Percentiles rank a stretch among this genome's conserved stretches.
Conservation (phyloP, 2,888 invertebrate species). For the Catocala fraxini region DNA sequence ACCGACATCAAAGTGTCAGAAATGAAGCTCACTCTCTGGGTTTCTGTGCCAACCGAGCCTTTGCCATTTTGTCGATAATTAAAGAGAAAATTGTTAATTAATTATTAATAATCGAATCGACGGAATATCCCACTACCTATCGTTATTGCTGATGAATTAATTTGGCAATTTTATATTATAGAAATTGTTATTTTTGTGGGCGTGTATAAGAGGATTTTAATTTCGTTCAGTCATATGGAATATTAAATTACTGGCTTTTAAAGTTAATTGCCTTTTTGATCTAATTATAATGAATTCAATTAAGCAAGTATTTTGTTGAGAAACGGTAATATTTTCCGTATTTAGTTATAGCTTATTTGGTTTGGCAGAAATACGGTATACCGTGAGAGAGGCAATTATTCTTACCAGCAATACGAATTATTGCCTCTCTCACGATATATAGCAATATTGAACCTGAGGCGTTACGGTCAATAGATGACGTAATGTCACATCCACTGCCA, state of each 20-base stretch:
- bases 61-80: conserved; percentile 30
- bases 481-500: too few species aligned
- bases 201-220: conserved; percentile 17
- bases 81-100: conserved; percentile 42
- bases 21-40: conserved; percentile 19
- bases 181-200: conserved; percentile 11
- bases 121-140: conserved; percentile 12
- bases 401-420: too few species aligned
- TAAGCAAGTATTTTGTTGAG: background rate
- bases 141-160: conserved; percentile 42
- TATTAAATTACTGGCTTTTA: background rate
- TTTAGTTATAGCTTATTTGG: too few species aligned
- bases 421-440: too few species aligned
- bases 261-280: conserved; percentile 5
- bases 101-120: conserved; percentile 48
- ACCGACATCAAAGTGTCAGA: conserved; percentile 27
- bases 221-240: conserved; percentile 10
- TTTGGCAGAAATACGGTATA: too few species aligned
- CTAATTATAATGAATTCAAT: conserved; percentile 14
- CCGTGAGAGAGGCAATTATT: too few species aligned
- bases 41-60: conserved; percentile 17
- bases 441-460: too few species aligned
- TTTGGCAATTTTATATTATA: conserved; percentile 46
- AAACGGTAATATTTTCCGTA: too few species aligned
- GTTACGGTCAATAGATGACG: too few species aligned